Evolutionary conservation across 35 echinoderm and acorn worm species (phyloP).

Genomic region (Ptychodera flava): DNA sequence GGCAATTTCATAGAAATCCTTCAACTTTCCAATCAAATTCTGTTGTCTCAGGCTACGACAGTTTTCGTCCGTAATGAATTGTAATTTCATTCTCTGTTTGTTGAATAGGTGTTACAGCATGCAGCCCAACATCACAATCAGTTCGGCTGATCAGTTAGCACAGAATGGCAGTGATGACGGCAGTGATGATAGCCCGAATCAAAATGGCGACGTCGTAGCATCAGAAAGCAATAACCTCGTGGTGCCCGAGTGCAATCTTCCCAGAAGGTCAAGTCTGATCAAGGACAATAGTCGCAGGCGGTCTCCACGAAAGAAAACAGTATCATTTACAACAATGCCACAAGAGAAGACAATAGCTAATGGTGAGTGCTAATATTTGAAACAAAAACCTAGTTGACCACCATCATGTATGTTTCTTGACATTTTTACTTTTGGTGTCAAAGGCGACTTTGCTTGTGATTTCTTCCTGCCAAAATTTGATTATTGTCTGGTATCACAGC

Average conservation of each 20-base stretch:
- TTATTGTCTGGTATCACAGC: no score
- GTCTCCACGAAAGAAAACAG: not conserved
- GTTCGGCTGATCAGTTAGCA: not conserved
- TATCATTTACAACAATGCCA: constrained; percentile 1
- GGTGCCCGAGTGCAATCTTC: not conserved
- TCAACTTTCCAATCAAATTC: no score
- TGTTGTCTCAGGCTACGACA: no score
- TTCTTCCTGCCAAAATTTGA: no score
- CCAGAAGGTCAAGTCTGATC: not conserved
- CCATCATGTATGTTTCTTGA: no score
- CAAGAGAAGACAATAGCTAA: not conserved
- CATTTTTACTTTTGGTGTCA: no score
- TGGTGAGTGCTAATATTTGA: not conserved
- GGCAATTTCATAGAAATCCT: no score
- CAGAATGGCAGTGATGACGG: not conserved
- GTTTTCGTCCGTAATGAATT: no score
- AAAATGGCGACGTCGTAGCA: not conserved
- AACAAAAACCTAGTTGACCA: no score
- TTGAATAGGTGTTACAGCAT: no score
- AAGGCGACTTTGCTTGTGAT: no score
- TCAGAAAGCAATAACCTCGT: not conserved
- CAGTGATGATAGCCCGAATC: not conserved
- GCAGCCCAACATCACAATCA: not conserved
- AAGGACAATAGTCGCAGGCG: not conserved
- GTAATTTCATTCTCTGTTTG: no score